These are phyloP conservation scores for Leptobrachium ailaonicum DNA, from an alignment of 2,113 vertebrate genomes.

Conservation along the genomic window DNA sequence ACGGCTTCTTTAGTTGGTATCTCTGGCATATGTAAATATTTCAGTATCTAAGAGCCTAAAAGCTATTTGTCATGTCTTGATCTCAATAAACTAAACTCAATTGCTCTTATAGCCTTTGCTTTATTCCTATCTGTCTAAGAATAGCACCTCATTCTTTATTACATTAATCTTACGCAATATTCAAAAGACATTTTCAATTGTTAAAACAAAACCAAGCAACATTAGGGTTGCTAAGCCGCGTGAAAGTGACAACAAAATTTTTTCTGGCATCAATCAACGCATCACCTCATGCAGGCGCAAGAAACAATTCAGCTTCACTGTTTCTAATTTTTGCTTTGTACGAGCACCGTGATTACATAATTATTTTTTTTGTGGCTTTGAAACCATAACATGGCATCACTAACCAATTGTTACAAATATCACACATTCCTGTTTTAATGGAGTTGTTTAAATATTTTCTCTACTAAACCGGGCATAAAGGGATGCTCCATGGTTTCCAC, in stretches of 20 bases:
- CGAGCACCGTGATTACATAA: not conserved
- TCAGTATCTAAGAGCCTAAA: too few relatives aligned
- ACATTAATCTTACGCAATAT: conserved; percentile 3
- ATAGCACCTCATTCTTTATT: conserved; percentile 12
- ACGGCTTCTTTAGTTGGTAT: too few relatives aligned
- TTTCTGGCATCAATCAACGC: not conserved
- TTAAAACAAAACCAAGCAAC: conserved; percentile 26
- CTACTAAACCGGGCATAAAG: too few relatives aligned
- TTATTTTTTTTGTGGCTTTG: conserved; percentile 13
- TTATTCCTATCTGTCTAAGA: conserved; percentile 14
- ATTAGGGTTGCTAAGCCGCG: conserved; percentile 32
- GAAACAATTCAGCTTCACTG: conserved; percentile 18
- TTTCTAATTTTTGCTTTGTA: conserved; percentile 11
- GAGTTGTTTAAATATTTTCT: too few relatives aligned
- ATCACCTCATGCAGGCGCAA: not conserved
- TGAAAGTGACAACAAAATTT: not conserved
- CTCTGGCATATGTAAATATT: too few relatives aligned
- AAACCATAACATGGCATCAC: too few relatives aligned
- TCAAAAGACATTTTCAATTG: conserved; percentile 23
- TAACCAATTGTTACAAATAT: too few relatives aligned
- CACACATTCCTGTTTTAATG: too few relatives aligned
- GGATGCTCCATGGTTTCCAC: too few relatives aligned
- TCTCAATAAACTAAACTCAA: too few relatives aligned
- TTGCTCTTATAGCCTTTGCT: not conserved
- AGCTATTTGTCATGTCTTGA: too few relatives aligned